These are phyloP conservation scores for Uloborus plumipes DNA, from an alignment of 2,888 invertebrate genomes.

Conservation along the genomic window DNA sequence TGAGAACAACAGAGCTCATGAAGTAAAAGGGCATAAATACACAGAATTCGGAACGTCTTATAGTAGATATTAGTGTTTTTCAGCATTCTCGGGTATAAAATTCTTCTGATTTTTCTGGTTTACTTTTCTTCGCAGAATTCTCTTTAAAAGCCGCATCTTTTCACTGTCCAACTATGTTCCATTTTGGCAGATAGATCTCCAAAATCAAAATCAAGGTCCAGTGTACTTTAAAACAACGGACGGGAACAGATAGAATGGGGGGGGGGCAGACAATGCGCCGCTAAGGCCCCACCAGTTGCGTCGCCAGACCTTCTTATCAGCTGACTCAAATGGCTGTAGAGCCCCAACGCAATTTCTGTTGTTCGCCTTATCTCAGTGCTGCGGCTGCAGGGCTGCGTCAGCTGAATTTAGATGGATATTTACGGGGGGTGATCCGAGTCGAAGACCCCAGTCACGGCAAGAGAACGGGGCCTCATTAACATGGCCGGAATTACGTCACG, in stretches of 20 bases:
- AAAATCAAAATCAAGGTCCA: too few relatives aligned
- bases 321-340: constrained; percentile 18
- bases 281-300: constrained; percentile 30
- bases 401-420: constrained; percentile 49
- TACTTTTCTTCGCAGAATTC: too few relatives aligned
- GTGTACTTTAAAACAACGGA: too few relatives aligned
- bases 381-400: constrained; percentile 24
- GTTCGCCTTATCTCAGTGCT: constrained; percentile 35
- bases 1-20: too few relatives aligned
- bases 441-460: constrained; percentile 23
- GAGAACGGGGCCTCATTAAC: constrained; percentile 29
- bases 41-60: too few relatives aligned
- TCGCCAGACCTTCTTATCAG: constrained; percentile 31
- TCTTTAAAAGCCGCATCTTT: too few relatives aligned
- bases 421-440: constrained; percentile 7
- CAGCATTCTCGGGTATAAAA: too few relatives aligned
- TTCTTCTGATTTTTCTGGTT: too few relatives aligned
- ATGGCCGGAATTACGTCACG: constrained; percentile 27
- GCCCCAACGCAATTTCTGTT: constrained; percentile 25
- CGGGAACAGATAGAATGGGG: neutral
- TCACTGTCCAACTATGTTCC: too few relatives aligned
- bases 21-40: too few relatives aligned
- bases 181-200: too few relatives aligned
- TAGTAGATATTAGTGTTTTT: too few relatives aligned
- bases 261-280: constrained; percentile 20